Evolutionary conservation across 2,113 vertebrate species (phyloP).

Genomic region (Bufo bufo): DNA sequence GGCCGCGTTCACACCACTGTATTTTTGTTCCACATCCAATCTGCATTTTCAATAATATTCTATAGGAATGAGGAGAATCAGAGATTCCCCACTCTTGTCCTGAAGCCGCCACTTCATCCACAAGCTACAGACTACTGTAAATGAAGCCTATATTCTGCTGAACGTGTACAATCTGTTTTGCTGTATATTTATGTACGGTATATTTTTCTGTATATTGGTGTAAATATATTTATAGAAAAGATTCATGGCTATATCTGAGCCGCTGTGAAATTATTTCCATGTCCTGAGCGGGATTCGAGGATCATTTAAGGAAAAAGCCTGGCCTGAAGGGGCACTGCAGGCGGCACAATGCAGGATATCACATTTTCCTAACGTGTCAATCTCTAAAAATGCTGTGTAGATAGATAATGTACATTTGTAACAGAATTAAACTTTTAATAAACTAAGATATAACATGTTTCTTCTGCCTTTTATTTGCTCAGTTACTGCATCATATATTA

Average conservation of each 20-base stretch:
- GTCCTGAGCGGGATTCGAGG: neutral
- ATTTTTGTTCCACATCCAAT: no score
- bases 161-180: no score
- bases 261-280: neutral
- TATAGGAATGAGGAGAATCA: no score
- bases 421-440: neutral
- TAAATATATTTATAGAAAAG: constrained; percentile 19
- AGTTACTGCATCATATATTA: neutral
- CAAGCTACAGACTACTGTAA: no score
- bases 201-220: neutral
- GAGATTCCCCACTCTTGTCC: no score
- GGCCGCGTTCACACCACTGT: no score
- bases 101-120: no score
- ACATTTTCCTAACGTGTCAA: neutral
- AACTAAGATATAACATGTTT: neutral
- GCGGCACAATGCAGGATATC: neutral
- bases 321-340: neutral
- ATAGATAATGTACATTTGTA: neutral
- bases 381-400: neutral
- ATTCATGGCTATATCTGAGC: neutral
- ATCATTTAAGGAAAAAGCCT: neutral
- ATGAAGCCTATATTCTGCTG: no score
- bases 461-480: neutral
- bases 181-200: neutral
- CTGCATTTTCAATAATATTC: no score